Percentiles rank a stretch among this genome's conserved stretches.
Evolutionary conservation across 2,888 invertebrate genomes (phyloP).

Genomic region (Rhorus exstirpatorius): DNA sequence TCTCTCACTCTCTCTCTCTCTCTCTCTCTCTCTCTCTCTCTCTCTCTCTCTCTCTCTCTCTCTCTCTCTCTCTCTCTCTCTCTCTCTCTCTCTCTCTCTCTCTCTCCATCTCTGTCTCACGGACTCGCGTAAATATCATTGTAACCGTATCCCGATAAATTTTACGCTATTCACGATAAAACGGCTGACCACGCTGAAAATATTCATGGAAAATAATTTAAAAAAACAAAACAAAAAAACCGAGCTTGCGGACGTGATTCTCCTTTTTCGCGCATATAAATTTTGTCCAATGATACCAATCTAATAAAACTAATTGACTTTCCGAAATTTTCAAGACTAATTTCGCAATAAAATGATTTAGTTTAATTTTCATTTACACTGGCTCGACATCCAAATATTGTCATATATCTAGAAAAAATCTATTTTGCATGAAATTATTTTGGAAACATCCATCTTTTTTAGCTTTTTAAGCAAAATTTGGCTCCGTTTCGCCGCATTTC

Average conservation of each 20-base stretch:
- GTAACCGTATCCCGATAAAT: conserved; percentile 83
- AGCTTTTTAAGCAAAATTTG: no score
- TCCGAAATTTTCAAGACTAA: neutral
- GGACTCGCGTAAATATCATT: conserved; percentile 82
- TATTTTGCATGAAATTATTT: no score
- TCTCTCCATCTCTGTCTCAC: conserved; percentile 11
- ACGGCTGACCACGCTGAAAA: conserved; percentile 79
- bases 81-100: neutral
- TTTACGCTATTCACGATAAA: conserved; percentile 81
- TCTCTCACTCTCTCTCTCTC: conserved; percentile 25
- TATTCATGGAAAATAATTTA: conserved; percentile 80
- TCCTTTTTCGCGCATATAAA: conserved; percentile 23
- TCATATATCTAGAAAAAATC: no score
- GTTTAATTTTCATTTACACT: no score
- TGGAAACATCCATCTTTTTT: no score
- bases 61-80: conserved; percentile 27
- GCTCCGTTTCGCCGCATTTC: no score
- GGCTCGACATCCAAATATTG: no score
- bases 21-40: conserved; percentile 1
- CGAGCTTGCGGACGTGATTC: neutral
- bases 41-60: conserved; percentile 8
- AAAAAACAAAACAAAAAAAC: neutral
- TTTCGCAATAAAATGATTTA: no score
- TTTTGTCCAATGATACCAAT: conserved; percentile 5
- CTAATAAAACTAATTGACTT: neutral